These are phyloP conservation scores for Pseudoips prasinana DNA, from an alignment of 2,888 invertebrate genomes.

Conservation along the genomic window DNA sequence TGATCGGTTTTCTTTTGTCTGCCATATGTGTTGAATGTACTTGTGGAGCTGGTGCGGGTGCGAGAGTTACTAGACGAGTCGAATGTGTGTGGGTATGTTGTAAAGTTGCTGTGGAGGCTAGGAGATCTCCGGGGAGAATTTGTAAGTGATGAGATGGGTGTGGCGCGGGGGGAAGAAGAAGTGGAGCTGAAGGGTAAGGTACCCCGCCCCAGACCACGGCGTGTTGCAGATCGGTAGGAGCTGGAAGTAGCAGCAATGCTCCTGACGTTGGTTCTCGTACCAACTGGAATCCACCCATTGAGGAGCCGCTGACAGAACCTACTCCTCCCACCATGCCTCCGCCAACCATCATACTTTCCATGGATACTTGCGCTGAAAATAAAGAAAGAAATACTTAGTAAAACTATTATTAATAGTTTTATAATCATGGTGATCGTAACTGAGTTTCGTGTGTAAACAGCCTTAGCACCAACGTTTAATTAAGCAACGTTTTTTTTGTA, in stretches of 20 bases:
- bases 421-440: too few relatives aligned
- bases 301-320: conserved; percentile 82
- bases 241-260: conserved; percentile 89
- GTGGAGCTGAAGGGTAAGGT: conserved; percentile 67
- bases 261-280: conserved; percentile 93
- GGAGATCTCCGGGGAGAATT: conserved; percentile 84
- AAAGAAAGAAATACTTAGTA: conserved; percentile 7
- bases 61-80: conserved; percentile 84
- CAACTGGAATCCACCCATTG: conserved; percentile 91
- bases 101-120: conserved; percentile 84
- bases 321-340: conserved; percentile 84
- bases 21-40: conserved; percentile 49
- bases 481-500: too few relatives aligned
- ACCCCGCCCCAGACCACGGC: conserved; percentile 89
- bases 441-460: too few relatives aligned
- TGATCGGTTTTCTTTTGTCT: conserved; percentile 74
- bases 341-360: conserved; percentile 88
- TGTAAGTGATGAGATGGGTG: conserved; percentile 85
- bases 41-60: conserved; percentile 79
- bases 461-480: too few relatives aligned
- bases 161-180: conserved; percentile 70
- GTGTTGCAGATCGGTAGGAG: conserved; percentile 87
- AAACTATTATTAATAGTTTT: conserved; percentile 16
- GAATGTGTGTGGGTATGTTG: conserved; percentile 87
- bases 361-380: conserved; percentile 86